phyloP scores from a whole-genome alignment of 2,888 invertebrate species.

The Erpobdella octoculata region DNA sequence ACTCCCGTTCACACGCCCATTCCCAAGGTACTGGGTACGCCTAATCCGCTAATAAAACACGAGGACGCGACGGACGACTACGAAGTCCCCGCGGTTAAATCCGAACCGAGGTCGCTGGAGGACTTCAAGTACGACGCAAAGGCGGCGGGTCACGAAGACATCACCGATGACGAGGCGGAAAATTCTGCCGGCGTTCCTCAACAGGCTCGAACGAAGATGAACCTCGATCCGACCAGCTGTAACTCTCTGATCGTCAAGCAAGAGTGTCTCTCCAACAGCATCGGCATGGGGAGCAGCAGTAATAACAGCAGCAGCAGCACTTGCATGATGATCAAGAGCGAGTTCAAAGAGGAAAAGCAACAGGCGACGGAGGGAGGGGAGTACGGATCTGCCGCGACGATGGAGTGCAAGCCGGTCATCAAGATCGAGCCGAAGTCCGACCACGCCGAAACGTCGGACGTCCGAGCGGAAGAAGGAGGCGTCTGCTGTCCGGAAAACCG shows the following conservation, averaged over 20 bases:
- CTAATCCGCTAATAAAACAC: slow-evolving; percentile 21
- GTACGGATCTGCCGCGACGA: neutral
- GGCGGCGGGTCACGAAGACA: slow-evolving; percentile 27
- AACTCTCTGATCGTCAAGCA: neutral
- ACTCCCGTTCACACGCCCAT: slow-evolving; percentile 9
- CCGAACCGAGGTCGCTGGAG: slow-evolving; percentile 24
- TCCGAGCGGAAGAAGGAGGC: neutral
- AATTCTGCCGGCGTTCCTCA: neutral
- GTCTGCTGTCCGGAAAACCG: too few species aligned
- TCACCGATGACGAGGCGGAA: slow-evolving; percentile 29
- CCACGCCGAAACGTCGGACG: neutral
- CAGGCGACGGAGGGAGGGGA: neutral
- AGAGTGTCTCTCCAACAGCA: slow-evolving; percentile 2
- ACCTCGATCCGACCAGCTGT: neutral
- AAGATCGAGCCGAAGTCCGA: neutral
- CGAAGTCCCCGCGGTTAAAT: slow-evolving; percentile 18
- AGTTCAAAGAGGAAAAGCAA: neutral
- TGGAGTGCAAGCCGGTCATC: neutral
- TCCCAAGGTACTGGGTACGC: slow-evolving; percentile 11
- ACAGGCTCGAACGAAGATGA: neutral
- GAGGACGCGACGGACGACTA: slow-evolving; percentile 26
- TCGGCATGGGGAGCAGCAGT: neutral
- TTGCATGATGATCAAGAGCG: neutral
- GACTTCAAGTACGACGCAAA: slow-evolving; percentile 30
- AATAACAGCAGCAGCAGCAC: neutral